A percentile compares a stretch with the other conserved stretches of the same genome.
Evolutionary conservation across 2,888 invertebrate species (phyloP).

Genomic region (Rhodophaea formosa): DNA sequence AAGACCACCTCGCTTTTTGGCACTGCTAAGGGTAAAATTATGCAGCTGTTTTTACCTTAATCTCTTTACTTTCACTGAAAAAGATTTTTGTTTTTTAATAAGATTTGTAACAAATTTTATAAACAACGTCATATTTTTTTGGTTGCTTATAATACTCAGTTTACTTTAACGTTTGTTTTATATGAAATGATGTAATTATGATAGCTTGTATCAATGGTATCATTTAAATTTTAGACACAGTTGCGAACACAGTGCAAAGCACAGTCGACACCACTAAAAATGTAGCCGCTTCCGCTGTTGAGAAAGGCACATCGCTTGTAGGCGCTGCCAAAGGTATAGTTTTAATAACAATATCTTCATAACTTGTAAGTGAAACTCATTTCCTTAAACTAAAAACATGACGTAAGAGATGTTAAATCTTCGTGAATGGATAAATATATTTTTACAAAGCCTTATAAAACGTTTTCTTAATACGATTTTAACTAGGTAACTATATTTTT

Average conservation of each 20-base stretch:
- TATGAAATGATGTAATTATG: too few relatives aligned
- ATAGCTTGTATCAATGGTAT: neutral
- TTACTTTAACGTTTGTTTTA: too few relatives aligned
- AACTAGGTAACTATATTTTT: too few relatives aligned
- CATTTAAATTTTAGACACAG: conserved; percentile 35
- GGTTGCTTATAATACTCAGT: too few relatives aligned
- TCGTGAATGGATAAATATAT: too few relatives aligned
- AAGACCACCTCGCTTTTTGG: conserved; percentile 30
- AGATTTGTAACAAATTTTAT: too few relatives aligned
- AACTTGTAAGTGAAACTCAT: too few relatives aligned
- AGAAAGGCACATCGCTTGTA: conserved; percentile 40
- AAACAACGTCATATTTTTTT: too few relatives aligned
- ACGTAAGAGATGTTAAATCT: too few relatives aligned
- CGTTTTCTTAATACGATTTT: neutral
- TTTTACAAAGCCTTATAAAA: neutral
- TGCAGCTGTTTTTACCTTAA: neutral
- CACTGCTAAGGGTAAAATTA: neutral
- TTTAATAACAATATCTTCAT: neutral
- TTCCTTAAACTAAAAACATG: too few relatives aligned
- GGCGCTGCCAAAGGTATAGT: conserved; percentile 41
- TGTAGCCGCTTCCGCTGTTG: conserved; percentile 42
- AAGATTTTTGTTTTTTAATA: too few relatives aligned
- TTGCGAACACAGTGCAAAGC: conserved; percentile 39
- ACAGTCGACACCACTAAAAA: conserved; percentile 53
- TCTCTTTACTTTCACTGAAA: too few relatives aligned